phyloP scores from a whole-genome alignment of 2,888 invertebrate species.

The Lasioglossum zephyrum region DNA sequence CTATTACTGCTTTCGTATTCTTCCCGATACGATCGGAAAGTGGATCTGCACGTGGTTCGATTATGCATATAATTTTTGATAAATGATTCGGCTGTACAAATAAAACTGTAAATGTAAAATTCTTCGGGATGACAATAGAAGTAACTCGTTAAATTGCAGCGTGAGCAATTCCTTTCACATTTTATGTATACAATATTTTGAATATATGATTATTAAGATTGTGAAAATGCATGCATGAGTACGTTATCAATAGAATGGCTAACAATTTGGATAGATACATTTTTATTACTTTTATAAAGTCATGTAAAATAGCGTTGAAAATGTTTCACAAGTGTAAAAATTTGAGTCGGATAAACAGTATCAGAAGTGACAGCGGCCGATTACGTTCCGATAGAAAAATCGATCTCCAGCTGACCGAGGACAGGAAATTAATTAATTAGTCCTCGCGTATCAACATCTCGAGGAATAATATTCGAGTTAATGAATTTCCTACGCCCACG shows the following conservation, averaged over 20 bases:
- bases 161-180: neutral
- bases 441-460: constrained; percentile 46
- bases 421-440: constrained; percentile 65
- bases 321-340: neutral
- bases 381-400: neutral
- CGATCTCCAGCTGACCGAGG: neutral
- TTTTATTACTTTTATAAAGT: neutral
- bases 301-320: neutral
- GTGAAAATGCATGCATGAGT: neutral
- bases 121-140: neutral
- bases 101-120: neutral
- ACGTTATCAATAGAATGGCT: neutral
- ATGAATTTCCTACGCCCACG: constrained; percentile 68
- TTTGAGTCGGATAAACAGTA: neutral
- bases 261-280: neutral
- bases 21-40: neutral
- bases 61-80: neutral
- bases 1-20: neutral
- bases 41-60: neutral
- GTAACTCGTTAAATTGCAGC: neutral
- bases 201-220: neutral
- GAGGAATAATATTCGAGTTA: constrained; percentile 55
- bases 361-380: neutral
- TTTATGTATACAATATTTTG: neutral
- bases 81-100: neutral